These are phyloP conservation scores for Regulus satrapa DNA, from an alignment of 2,113 vertebrate species.

Conservation along the genomic window DNA sequence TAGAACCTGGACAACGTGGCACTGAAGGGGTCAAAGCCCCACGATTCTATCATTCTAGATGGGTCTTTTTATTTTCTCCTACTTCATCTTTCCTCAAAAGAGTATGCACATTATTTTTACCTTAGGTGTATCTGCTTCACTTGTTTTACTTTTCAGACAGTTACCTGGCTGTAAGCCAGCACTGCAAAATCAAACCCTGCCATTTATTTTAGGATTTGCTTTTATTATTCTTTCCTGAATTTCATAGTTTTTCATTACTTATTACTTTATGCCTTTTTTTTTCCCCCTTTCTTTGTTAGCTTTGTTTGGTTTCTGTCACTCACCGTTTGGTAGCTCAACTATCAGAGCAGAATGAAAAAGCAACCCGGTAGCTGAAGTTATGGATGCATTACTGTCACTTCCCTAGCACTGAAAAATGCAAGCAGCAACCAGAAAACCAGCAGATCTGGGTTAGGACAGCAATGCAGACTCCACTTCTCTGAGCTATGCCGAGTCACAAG, in stretches of 20 bases:
- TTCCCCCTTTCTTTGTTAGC: neutral
- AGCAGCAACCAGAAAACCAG: neutral
- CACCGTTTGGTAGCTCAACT: neutral
- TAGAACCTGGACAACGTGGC: accelerated
- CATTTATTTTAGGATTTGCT: constrained; percentile 52
- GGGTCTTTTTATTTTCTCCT: constrained; percentile 2
- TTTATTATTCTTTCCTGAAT: constrained; percentile 46
- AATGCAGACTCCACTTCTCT: neutral
- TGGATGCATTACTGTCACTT: neutral
- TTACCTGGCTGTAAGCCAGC: constrained; percentile 55
- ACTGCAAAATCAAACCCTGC: constrained; percentile 51
- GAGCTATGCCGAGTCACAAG: constrained; percentile 1
- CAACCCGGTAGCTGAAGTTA: neutral
- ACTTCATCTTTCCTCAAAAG: neutral
- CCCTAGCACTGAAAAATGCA: neutral
- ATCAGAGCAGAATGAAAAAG: neutral
- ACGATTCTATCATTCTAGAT: neutral
- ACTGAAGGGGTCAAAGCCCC: neutral
- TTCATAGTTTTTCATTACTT: constrained; percentile 29
- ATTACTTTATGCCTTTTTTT: neutral
- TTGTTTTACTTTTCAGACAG: constrained; percentile 51
- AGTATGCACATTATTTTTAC: constrained; percentile 27
- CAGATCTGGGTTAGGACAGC: neutral
- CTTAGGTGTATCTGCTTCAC: constrained; percentile 24
- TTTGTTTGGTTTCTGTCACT: constrained; percentile 47